Conservation (phyloP, 2,888 invertebrate species). For the Seira musarum region DNA sequence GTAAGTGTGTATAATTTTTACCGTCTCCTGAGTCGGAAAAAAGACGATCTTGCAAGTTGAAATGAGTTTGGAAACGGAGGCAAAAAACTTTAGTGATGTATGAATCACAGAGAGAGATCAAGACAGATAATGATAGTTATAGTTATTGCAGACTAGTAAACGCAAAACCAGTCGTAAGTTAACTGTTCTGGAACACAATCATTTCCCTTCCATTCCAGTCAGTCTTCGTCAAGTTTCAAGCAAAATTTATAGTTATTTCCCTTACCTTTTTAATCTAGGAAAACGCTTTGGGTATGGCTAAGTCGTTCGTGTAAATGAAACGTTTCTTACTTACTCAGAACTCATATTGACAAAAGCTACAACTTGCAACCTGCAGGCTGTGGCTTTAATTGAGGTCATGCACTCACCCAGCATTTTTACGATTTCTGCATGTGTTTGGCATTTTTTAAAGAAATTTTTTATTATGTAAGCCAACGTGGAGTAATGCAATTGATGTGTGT, state of each 20-base stretch:
- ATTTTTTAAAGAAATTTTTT: too few relatives aligned
- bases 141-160: too few relatives aligned
- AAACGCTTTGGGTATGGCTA: neutral
- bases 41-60: neutral
- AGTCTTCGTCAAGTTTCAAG: neutral
- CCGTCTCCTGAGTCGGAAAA: too few relatives aligned
- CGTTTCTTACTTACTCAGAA: neutral
- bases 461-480: too few relatives aligned
- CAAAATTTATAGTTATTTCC: neutral
- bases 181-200: conserved; percentile 8
- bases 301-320: neutral
- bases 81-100: neutral
- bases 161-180: neutral
- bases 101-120: too few relatives aligned
- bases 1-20: neutral
- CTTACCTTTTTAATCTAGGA: neutral
- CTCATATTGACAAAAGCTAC: neutral
- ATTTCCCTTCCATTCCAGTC: neutral
- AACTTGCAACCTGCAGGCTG: neutral
- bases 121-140: too few relatives aligned
- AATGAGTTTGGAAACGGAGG: neutral
- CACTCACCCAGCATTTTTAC: conserved; percentile 2
- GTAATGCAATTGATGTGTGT: too few relatives aligned
- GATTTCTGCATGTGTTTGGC: too few relatives aligned
- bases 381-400: conserved; percentile 5